Conservation (phyloP, 2,113 vertebrate genomes). For the Tachysurus fulvidraco region DNA sequence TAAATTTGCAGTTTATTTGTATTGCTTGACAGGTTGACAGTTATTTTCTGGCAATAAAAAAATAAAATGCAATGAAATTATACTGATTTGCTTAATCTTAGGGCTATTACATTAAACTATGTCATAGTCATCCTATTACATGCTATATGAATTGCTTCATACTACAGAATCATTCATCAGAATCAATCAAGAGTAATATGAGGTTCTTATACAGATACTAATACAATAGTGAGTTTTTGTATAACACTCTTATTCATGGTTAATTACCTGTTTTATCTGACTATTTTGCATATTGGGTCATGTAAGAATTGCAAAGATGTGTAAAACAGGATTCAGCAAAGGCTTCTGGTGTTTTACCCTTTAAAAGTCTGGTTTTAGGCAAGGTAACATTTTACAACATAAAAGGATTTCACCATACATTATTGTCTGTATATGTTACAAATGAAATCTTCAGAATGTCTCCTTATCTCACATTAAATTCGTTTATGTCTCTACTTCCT, state of each 20-base stretch:
- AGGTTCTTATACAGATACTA: background rate
- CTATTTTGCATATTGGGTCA: background rate
- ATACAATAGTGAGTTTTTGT: background rate
- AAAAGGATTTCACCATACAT: background rate
- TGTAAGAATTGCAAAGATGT: background rate
- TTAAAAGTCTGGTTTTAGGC: background rate
- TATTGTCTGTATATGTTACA: background rate
- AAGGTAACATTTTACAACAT: background rate
- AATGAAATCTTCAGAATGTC: background rate
- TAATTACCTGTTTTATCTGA: background rate
- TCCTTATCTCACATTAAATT: background rate
- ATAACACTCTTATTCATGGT: background rate
- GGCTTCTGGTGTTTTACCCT: background rate
- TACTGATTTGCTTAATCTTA: background rate
- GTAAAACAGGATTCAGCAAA: background rate
- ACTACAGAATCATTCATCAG: background rate
- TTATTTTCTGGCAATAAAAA: slow-evolving; percentile 24
- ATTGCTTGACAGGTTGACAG: slow-evolving; percentile 15
- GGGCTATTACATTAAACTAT: background rate
- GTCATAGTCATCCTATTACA: background rate
- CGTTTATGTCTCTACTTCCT: background rate
- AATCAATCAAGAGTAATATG: background rate
- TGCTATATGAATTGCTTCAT: background rate
- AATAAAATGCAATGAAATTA: slow-evolving; percentile 25
- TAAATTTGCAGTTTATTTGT: background rate